phyloP scores from a whole-genome alignment of 2,113 vertebrate genomes.

The Micromys minutus region DNA sequence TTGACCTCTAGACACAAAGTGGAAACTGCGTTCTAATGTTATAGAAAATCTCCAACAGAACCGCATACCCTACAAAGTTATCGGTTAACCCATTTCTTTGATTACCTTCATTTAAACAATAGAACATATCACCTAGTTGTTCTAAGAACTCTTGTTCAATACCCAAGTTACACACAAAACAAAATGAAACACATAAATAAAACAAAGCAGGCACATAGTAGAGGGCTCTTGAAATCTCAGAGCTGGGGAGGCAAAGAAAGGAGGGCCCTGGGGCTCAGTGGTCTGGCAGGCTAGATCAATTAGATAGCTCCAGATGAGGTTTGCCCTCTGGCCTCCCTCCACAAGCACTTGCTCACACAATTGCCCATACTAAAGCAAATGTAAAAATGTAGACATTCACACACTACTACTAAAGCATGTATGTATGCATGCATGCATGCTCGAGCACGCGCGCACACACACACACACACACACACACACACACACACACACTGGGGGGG shows the following conservation, averaged over 20 bases:
- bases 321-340: neutral
- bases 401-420: neutral
- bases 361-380: neutral
- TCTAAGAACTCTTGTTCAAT: neutral
- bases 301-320: neutral
- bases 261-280: neutral
- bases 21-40: neutral
- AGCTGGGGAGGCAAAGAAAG: neutral
- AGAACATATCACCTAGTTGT: neutral
- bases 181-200: neutral
- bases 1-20: neutral
- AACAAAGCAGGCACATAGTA: neutral
- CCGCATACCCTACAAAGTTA: neutral
- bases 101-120: constrained; percentile 2
- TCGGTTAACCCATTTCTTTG: neutral
- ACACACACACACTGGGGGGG: too few species aligned
- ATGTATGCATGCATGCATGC: too few species aligned
- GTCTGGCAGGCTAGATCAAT: neutral
- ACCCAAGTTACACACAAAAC: neutral
- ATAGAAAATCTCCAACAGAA: neutral
- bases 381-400: neutral
- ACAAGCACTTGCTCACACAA: neutral
- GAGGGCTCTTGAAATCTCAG: neutral
- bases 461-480: neutral
- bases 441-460: too few species aligned